Conservation (phyloP, 2,888 invertebrate species). For the Argynnis bischoffii region DNA sequence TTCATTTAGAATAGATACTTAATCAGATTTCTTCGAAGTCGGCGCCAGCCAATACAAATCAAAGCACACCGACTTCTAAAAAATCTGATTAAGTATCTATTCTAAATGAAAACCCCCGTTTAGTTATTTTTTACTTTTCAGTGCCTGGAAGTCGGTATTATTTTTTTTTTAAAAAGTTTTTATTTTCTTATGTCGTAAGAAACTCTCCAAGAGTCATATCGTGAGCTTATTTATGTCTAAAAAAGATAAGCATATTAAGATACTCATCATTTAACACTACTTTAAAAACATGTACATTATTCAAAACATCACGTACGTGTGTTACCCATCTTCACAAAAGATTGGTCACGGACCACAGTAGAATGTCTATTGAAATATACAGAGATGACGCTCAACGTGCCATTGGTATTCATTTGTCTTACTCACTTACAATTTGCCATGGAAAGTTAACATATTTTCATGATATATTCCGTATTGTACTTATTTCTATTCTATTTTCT, state of each 20-base stretch:
- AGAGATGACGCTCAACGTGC: slow-evolving; percentile 9
- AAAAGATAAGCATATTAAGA: neutral
- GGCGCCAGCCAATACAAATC: too few relatives aligned
- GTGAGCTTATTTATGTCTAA: slow-evolving; percentile 1
- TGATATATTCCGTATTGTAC: neutral
- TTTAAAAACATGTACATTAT: slow-evolving; percentile 10
- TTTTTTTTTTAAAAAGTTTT: too few relatives aligned
- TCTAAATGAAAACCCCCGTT: too few relatives aligned
- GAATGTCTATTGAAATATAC: slow-evolving; percentile 19
- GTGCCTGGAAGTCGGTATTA: too few relatives aligned
- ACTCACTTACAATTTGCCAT: slow-evolving; percentile 27
- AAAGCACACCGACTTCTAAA: too few relatives aligned
- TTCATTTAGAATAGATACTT: too few relatives aligned
- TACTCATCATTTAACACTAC: slow-evolving; percentile 9
- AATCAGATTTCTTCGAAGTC: too few relatives aligned
- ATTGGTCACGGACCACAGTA: slow-evolving; percentile 18
- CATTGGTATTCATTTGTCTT: slow-evolving; percentile 27
- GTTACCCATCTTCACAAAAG: slow-evolving; percentile 18
- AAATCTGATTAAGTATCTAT: too few relatives aligned
- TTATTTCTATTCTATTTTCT: slow-evolving; percentile 1
- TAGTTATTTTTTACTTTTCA: too few relatives aligned
- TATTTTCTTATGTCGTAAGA: too few relatives aligned
- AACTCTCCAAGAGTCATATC: neutral
- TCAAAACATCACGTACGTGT: slow-evolving; percentile 13
- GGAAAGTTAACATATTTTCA: slow-evolving; percentile 10